These are phyloP conservation scores for Nesoenas mayeri DNA, from an alignment of 2,113 vertebrate genomes.

Conservation along the genomic window DNA sequence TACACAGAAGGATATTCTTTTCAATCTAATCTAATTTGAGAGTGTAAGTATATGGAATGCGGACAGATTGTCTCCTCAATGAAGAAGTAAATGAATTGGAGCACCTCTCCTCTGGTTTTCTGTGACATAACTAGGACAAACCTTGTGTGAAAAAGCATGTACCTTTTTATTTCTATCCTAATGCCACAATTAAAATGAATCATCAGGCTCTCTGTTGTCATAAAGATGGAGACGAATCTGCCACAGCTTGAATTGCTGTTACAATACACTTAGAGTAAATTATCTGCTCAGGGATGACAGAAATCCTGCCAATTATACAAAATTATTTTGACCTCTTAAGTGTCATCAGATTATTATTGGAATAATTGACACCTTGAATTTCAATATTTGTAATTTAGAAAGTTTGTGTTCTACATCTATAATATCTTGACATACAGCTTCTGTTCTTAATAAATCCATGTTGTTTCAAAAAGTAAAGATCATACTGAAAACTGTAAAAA, in stretches of 20 bases:
- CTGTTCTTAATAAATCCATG: background rate
- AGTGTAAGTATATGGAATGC: background rate
- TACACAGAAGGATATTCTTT: background rate
- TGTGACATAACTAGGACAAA: background rate
- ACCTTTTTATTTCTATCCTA: background rate
- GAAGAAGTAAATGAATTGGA: background rate
- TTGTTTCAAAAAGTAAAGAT: background rate
- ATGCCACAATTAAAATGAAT: background rate
- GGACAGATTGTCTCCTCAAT: background rate
- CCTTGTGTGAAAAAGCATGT: background rate
- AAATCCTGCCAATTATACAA: background rate
- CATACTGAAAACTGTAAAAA: background rate
- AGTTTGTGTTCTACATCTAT: background rate
- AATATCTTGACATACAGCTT: background rate
- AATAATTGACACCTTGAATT: background rate
- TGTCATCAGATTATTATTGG: background rate
- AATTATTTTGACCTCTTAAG: background rate
- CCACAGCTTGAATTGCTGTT: background rate
- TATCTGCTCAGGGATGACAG: background rate
- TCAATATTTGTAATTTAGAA: background rate
- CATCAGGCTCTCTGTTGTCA: background rate
- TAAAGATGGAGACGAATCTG: background rate
- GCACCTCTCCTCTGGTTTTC: background rate
- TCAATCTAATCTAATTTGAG: background rate
- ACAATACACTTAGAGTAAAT: background rate